Evolutionary conservation across 2,888 invertebrate genomes (phyloP), one percentile per base, ranked within the genome.

Genomic region (Eumacrocentrus americanus): DNA sequence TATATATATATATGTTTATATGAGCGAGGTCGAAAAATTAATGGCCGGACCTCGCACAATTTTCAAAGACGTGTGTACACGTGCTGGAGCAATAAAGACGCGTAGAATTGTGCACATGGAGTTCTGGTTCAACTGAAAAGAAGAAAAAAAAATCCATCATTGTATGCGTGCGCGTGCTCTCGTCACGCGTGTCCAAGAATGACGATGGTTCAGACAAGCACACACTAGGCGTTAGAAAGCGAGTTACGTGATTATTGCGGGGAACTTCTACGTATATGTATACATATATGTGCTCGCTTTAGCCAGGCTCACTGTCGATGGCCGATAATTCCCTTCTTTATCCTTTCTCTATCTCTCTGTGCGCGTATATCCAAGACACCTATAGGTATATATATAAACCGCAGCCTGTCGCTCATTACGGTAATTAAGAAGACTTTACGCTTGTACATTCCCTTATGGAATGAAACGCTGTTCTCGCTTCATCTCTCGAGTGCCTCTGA

Each of bases 301-400:
- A 57, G 57, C 62, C 65, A 53, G 2, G 7, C 51, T 1, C 44
- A 2, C 60, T 54, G 62, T 53, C 63, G 63, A 66, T 67, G 62
- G 50, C 48, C 53, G 66, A 62, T 64, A 66, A 69, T 66, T 72
- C 63, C 48, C 44, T 46, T 54, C 54, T 57, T 42, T 53, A 38
- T 60, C 48, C 48, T 58, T 60, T 60, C 60, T 55, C 37, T 22
- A 57, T 65, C 58, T 59, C 55, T 54, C 57, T 16, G 11, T 44
- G n/a, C 12, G 20, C 6, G 38, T 4, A 37, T 35, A 52, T 25
- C 18, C 20, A 18, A 18, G 16, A 42, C 18, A 44, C 22, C 40
- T 7, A 2, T n/a, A n/a, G n/a, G n/a, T n/a, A n/a, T n/a, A n/a
- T n/a, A n/a, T n/a, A n/a, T n/a, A n/a, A n/a, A n/a, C n/a, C n/a